A percentile compares a stretch with the other conserved stretches of the same genome.
Evolutionary conservation across 2,888 invertebrate genomes (phyloP).

Genomic region (Drosophila antonietae): DNA sequence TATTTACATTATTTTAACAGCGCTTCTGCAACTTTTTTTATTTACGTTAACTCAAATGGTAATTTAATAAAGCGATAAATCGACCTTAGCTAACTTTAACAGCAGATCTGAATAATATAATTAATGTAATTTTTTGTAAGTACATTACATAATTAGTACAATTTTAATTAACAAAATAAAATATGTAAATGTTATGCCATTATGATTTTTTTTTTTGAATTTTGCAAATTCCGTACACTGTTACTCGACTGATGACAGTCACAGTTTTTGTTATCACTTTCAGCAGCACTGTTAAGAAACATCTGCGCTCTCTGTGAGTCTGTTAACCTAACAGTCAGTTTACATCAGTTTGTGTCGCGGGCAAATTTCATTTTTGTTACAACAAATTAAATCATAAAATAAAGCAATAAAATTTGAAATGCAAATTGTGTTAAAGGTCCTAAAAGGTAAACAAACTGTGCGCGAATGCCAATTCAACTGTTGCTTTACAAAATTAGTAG

Average conservation of each 20-base stretch:
- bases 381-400: constrained; percentile 10
- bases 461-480: constrained; percentile 8
- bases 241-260: background rate
- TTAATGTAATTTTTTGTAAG: too few species aligned
- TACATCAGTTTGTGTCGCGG: constrained; percentile 30
- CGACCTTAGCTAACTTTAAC: constrained; percentile 1
- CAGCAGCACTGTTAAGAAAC: constrained; percentile 24
- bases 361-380: constrained; percentile 40
- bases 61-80: background rate
- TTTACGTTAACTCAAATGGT: background rate
- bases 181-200: too few species aligned
- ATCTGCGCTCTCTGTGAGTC: constrained; percentile 23
- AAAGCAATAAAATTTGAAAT: background rate
- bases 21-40: background rate
- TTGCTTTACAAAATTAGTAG: constrained; percentile 44
- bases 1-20: background rate
- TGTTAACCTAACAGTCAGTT: constrained; percentile 14
- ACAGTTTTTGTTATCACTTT: constrained; percentile 10
- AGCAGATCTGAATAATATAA: constrained; percentile 7
- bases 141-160: too few species aligned
- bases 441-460: constrained; percentile 19
- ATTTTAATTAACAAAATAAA: too few species aligned
- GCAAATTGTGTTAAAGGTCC: constrained; percentile 3
- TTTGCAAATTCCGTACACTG: background rate
- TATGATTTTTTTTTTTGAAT: background rate